A percentile compares a stretch with the other conserved stretches of the same genome.
Evolutionary conservation across 53 echinoderm and acorn worm genomes (phyloP).

Genomic region (Patiria pectinifera): DNA sequence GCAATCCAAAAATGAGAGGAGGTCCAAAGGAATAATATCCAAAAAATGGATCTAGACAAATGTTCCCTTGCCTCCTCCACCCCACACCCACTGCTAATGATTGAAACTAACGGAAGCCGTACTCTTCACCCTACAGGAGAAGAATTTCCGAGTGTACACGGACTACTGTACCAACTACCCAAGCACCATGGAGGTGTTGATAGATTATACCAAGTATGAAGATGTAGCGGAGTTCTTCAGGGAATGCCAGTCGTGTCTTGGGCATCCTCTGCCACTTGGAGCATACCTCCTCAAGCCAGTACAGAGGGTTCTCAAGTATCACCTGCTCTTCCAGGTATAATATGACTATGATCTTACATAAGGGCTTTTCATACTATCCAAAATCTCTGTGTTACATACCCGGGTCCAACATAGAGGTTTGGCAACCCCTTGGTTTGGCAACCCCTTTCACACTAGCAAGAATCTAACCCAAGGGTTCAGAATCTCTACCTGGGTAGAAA

Average conservation of each 20-base stretch:
- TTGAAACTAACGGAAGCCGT: not conserved
- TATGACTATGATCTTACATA: too few species aligned
- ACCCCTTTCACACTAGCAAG: too few species aligned
- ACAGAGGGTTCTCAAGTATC: constrained; percentile 97
- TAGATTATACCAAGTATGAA: constrained; percentile 76
- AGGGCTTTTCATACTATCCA: too few species aligned
- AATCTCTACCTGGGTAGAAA: too few species aligned
- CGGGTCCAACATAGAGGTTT: too few species aligned
- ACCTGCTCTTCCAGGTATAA: constrained; percentile 93
- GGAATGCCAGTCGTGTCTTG: constrained; percentile 73
- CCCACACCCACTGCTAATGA: too few species aligned
- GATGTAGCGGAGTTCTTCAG: constrained; percentile 76
- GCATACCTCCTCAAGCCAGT: constrained; percentile 98
- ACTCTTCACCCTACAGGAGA: constrained; percentile 67
- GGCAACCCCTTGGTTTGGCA: too few species aligned
- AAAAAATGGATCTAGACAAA: too few species aligned
- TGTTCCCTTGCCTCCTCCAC: too few species aligned
- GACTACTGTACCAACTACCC: constrained; percentile 99
- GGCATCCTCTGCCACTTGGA: constrained; percentile 89
- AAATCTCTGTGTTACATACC: too few species aligned
- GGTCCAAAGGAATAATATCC: too few species aligned
- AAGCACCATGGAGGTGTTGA: constrained; percentile 85
- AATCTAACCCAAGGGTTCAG: not conserved
- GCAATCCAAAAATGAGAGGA: too few species aligned
- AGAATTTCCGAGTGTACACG: constrained; percentile 88